Evolutionary conservation across 2,113 vertebrate species (phyloP).

Genomic region (Cyanoramphus novaezelandiae): DNA sequence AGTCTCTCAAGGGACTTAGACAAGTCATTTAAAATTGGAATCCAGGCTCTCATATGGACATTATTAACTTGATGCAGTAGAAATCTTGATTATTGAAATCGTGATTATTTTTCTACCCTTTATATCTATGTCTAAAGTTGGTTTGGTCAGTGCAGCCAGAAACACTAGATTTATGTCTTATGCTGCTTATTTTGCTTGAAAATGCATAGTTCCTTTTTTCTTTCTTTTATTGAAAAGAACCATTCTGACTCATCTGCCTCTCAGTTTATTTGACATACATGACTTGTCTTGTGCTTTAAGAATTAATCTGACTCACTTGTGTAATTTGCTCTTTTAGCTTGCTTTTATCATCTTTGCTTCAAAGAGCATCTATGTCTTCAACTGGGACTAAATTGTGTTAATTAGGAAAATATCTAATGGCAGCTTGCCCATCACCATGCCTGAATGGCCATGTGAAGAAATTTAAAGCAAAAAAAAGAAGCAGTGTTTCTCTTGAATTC

Average conservation of each 20-base stretch:
- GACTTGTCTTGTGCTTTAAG: neutral
- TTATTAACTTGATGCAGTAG: neutral
- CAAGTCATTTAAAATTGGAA: neutral
- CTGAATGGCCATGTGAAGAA: neutral
- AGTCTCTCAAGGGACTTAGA: neutral
- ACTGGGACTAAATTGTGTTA: conserved; percentile 51
- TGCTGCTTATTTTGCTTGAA: neutral
- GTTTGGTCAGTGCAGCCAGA: neutral
- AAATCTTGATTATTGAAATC: neutral
- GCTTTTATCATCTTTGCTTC: conserved; percentile 42
- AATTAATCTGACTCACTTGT: conserved; percentile 17
- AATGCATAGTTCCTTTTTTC: neutral
- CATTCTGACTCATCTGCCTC: neutral
- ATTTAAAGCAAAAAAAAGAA: neutral
- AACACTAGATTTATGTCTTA: neutral
- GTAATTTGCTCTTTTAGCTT: conserved; percentile 45
- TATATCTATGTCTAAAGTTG: neutral
- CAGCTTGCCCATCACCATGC: conserved; percentile 12
- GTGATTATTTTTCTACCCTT: neutral
- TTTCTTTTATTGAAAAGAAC: neutral
- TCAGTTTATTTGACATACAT: neutral
- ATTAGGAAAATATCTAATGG: conserved; percentile 60
- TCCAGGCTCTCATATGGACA: neutral
- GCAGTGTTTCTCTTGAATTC: neutral
- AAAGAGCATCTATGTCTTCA: conserved; percentile 18